Evolutionary conservation across 92 coral and sea anemone genomes (phyloP).

Genomic region (Heteractis magnifica): DNA sequence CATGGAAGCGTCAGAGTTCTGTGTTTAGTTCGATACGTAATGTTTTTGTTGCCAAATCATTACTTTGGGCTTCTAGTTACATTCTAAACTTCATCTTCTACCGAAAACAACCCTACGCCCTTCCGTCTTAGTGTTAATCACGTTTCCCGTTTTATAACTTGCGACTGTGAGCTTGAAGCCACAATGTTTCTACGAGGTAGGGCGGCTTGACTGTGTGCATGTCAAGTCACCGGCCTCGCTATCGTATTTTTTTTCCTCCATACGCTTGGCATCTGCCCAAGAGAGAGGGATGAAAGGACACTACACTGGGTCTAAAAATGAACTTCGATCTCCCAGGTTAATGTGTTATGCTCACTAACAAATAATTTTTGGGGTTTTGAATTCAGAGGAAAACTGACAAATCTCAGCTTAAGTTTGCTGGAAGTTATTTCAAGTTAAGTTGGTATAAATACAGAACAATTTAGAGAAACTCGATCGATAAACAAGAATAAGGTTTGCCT

Average conservation of each 20-base stretch:
- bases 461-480: too few relatives aligned
- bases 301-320: neutral
- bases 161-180: too few relatives aligned
- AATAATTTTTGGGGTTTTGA: neutral
- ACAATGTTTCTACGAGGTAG: neutral
- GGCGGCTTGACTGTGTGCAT: neutral
- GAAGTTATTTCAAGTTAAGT: neutral
- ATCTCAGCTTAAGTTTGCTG: neutral
- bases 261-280: slow-evolving; percentile 7
- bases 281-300: neutral
- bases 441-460: too few relatives aligned
- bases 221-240: neutral
- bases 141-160: too few relatives aligned
- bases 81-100: too few relatives aligned
- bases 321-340: neutral
- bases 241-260: neutral
- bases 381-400: neutral
- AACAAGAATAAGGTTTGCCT: too few relatives aligned
- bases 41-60: neutral
- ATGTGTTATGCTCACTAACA: neutral
- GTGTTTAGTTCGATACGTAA: neutral
- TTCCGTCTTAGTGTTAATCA: too few relatives aligned
- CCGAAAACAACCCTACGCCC: too few relatives aligned
- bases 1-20: neutral
- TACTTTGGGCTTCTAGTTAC: neutral